Conservation (phyloP, 2,888 invertebrate genomes). For the Euzetes globulus region DNA sequence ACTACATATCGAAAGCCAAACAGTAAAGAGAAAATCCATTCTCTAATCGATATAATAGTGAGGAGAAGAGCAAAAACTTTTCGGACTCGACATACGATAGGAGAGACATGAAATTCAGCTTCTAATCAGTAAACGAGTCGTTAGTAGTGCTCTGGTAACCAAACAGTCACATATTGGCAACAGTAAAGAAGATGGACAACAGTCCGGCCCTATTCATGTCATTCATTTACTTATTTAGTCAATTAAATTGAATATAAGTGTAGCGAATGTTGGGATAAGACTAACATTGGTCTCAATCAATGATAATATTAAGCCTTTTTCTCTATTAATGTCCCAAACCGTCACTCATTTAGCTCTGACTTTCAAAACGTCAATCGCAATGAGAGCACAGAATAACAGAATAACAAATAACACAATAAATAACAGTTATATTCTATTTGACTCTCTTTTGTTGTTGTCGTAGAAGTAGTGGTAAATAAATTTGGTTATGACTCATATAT, state of each 20-base stretch:
- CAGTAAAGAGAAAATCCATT: not conserved
- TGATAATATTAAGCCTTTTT: not conserved
- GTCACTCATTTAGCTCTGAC: not conserved
- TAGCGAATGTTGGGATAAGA: not conserved
- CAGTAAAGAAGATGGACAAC: conserved; percentile 4
- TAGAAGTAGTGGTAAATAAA: conserved; percentile 15
- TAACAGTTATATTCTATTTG: not conserved
- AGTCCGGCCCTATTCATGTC: conserved; percentile 26
- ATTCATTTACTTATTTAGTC: conserved; percentile 20
- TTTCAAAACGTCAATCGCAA: not conserved
- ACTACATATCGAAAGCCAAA: not conserved
- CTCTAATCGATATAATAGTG: not conserved
- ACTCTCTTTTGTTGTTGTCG: not conserved
- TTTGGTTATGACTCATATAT: conserved; percentile 16
- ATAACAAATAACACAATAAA: not conserved
- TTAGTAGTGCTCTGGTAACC: not conserved
- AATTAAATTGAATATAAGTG: conserved; percentile 7
- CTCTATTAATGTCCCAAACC: not conserved
- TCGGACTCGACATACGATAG: not conserved
- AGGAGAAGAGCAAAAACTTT: not conserved
- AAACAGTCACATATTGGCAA: not conserved
- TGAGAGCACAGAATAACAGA: not conserved
- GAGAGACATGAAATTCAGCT: not conserved
- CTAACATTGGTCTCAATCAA: not conserved
- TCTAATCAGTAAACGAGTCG: not conserved